A percentile compares a stretch with the other conserved stretches of the same genome.
phyloP scores from a whole-genome alignment of 2,888 invertebrate genomes.

The Ichneumoninae sp. region DNA sequence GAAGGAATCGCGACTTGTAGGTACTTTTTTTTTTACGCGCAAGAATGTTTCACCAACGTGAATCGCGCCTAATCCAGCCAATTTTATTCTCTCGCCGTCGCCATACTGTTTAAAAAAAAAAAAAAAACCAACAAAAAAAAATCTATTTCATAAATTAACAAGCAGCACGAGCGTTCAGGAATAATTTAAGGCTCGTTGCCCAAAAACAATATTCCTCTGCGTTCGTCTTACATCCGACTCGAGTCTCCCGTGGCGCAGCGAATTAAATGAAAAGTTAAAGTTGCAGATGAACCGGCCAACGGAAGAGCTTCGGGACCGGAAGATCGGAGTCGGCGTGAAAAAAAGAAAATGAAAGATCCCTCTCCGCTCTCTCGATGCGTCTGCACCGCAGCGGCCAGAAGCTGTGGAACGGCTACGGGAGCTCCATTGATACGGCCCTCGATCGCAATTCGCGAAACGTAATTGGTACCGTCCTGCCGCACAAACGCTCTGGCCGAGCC shows the following conservation, averaged over 20 bases:
- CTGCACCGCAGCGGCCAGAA: background rate
- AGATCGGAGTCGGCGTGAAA: background rate
- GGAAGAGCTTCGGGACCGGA: background rate
- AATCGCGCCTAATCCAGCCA: conserved; percentile 22
- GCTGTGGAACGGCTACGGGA: conserved; percentile 2
- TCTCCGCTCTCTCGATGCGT: background rate
- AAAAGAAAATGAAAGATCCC: background rate
- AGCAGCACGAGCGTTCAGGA: background rate
- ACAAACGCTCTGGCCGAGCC: conserved; percentile 28
- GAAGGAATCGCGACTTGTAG: conserved; percentile 38
- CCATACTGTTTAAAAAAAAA: background rate
- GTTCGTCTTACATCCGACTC: background rate
- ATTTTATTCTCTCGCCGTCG: conserved; percentile 11
- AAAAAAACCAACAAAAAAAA: background rate
- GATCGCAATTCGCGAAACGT: conserved; percentile 65
- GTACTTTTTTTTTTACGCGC: background rate
- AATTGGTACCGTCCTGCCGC: conserved; percentile 65
- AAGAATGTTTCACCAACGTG: conserved; percentile 21
- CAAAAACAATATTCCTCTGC: background rate
- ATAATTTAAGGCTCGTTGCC: background rate
- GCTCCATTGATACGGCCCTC: conserved; percentile 66
- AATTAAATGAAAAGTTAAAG: background rate
- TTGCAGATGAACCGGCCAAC: background rate
- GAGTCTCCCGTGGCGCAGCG: too few species aligned
- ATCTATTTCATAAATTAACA: background rate